Conservation (phyloP, 2,797 vertebrate species). For the Scolopax bukidnonensis region DNA sequence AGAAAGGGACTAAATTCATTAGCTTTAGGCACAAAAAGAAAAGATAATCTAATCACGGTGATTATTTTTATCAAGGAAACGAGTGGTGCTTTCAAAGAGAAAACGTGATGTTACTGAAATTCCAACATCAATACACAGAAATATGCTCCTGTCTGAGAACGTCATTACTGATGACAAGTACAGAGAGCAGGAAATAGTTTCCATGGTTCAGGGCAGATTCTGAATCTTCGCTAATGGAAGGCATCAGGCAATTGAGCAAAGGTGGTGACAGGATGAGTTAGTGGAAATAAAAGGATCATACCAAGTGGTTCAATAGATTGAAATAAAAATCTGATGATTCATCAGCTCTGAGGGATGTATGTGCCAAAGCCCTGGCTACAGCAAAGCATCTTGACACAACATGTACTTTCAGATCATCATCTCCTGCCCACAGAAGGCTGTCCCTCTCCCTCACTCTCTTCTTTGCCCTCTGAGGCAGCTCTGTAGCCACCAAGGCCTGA, state of each 20-base stretch:
- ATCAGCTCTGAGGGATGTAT: rapidly evolving
- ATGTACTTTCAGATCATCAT: background rate
- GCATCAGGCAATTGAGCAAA: background rate
- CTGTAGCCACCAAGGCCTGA: background rate
- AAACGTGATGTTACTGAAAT: background rate
- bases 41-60: background rate
- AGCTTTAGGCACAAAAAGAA: background rate
- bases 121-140: background rate
- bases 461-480: background rate
- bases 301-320: background rate
- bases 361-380: background rate
- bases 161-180: slow-evolving; percentile 19
- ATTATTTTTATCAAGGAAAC: background rate
- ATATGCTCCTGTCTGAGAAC: background rate
- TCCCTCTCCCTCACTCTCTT: background rate
- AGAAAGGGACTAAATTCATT: background rate
- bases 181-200: background rate
- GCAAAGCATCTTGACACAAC: background rate
- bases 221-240: background rate
- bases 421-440: background rate
- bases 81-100: background rate
- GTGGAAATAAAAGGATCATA: background rate
- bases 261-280: background rate
- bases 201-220: background rate
- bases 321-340: background rate